Base-by-base conservation (phyloP, 1,140 invertebrate genomes). In the Agraylea sexmaculata region DNA sequence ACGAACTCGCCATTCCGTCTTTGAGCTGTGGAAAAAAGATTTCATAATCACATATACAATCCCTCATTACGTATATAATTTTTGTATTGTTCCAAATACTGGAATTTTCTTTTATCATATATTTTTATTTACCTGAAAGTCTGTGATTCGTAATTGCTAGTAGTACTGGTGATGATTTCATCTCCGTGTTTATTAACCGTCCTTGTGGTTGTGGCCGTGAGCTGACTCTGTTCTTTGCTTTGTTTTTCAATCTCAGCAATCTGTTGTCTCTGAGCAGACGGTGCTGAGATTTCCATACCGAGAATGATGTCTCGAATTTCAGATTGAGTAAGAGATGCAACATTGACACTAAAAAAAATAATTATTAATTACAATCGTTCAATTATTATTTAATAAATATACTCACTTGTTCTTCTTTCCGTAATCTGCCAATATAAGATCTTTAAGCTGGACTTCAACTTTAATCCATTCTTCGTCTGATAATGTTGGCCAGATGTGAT, bases 241-340 rank as follows among this genome's bases (percentile, higher is more conserved):
- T 99, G 95, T 59, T 99, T 99, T 62, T 99, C 96, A 53, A 99
- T 99, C 64, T 99, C 96, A 2, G 94, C 94, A 50, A 99, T 99
- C 64, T 99, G 95, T 60, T 99, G 95, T 33, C 96, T 71, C 59
- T 99, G 94, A 0, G 93, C 92, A 0, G 92, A 97, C 0, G 96
- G 96, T 1, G 96, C 95, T 22, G 90, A 95, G 44, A 99, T 99
- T 68, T 99, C 96, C 94, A 99, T 99, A 56, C 96, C 96, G 18
- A 99, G 72, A 54, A 99, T 98, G 43, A 99, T 99, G 60, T 99
- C 96, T 43, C 95, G 80, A 53, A 99, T 98, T 71, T 99, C 95
- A 0, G 93, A 97, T 57, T 99, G 95, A 0, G 95, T 99, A 8
- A 99, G 68, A 0, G 94, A 99, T 0, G 92, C 93, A 0, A 99